Evolutionary conservation across 2,113 vertebrate genomes (phyloP), one percentile per base, ranked within the genome.

Genomic region (Neodontobutis hainanensis): DNA sequence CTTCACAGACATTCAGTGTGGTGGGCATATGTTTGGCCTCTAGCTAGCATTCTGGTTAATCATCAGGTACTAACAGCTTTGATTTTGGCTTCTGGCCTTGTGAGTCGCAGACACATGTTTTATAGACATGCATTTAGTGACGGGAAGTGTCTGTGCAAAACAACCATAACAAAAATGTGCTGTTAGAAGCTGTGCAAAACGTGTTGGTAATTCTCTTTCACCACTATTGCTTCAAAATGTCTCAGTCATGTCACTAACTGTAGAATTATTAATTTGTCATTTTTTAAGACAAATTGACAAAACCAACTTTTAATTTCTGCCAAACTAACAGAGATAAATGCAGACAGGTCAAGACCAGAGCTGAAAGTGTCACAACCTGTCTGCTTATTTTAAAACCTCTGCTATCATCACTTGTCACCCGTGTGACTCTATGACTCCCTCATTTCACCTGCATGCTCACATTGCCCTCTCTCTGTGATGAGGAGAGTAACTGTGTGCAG

Each of bases 121-220:
- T 90, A 91, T 83, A 81, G 82, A 83, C 53, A 11, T 73, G 48
- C 74, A 90, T 86, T 90, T 89, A 90, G 88, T 43, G 86, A 88
- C 88, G 61, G 32, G 59, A 80, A 73, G 75, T 87, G 83, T 83
- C 75, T 78, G 72, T 75, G 81, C 90, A 84, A 75, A 82, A 84
- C 81, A 86, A 73, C 69, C 77, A 80, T 79, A 77, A 59, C 62
- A 81, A 78, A 85, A 83, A 86, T 81, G 77, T 72, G 69, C 52
- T 72, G 19, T 85, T 85, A 85, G 74, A 89, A 82, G 77, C 75
- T 27, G 7, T 6, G 0, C 58, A 27, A 27, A 27, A 27, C 19
- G 3, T 27, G 19, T 27, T 3, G 19, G 70, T 59, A 68, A 59
- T 47, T 43, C 59, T 35, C 15, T 8, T 40, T 46, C 40, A 51